phyloP scores from a whole-genome alignment of 2,113 vertebrate species.

The Xenus cinereus region DNA sequence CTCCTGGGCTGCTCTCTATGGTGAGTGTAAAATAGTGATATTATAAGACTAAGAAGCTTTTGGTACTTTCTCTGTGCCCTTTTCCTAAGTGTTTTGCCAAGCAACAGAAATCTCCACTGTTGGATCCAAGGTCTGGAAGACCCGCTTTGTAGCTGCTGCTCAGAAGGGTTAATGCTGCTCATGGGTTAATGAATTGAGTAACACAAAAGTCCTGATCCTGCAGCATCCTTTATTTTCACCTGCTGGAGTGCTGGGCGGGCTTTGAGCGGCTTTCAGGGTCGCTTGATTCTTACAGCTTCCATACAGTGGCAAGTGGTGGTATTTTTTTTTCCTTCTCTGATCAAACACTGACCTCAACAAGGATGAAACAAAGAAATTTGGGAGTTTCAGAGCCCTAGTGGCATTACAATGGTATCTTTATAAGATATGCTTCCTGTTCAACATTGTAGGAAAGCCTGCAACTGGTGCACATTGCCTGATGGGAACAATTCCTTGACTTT shows the following conservation, averaged over 20 bases:
- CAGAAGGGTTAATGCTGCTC: neutral
- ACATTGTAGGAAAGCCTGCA: neutral
- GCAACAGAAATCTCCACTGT: neutral
- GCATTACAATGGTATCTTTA: neutral
- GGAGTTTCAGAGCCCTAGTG: neutral
- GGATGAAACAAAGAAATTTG: neutral
- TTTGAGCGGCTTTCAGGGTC: neutral
- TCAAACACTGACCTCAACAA: neutral
- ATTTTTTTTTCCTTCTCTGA: neutral
- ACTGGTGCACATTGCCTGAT: neutral
- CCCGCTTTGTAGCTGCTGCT: neutral
- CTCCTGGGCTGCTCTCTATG: slow-evolving; percentile 92
- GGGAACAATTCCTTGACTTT: neutral
- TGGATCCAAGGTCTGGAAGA: neutral
- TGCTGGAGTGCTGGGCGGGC: neutral
- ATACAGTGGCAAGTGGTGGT: neutral
- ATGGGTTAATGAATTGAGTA: neutral
- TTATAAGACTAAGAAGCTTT: neutral
- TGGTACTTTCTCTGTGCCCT: neutral
- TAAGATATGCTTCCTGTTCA: neutral
- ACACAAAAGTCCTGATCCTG: neutral
- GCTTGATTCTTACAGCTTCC: neutral
- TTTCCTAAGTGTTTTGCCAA: neutral
- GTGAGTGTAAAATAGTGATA: slow-evolving; percentile 68
- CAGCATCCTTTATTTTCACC: neutral